Evolutionary conservation across 2,888 invertebrate genomes (phyloP).

Genomic region (Campoletis raptor): DNA sequence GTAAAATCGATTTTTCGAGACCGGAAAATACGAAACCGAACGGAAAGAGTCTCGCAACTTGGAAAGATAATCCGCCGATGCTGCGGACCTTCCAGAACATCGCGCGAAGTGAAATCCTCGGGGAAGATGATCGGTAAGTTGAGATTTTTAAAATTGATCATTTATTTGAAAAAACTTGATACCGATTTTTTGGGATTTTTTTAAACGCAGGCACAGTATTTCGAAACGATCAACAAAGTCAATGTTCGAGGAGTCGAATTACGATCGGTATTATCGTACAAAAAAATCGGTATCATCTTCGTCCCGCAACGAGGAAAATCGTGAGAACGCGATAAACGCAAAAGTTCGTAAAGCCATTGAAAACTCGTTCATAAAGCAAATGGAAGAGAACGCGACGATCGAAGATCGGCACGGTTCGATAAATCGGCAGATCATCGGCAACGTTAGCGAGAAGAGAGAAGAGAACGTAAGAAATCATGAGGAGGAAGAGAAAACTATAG

Average conservation of each 20-base stretch:
- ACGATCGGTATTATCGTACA: conserved; percentile 69
- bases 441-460: neutral
- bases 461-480: neutral
- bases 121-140: conserved; percentile 75
- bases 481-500: conserved; percentile 35
- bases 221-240: conserved; percentile 81
- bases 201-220: conserved; percentile 72
- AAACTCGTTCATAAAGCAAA: conserved; percentile 81
- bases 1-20: conserved; percentile 72
- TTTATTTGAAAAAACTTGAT: neutral
- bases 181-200: neutral
- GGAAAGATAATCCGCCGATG: conserved; percentile 79
- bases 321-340: conserved; percentile 75
- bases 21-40: conserved; percentile 49
- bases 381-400: conserved; percentile 79
- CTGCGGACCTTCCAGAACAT: conserved; percentile 76
- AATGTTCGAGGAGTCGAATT: conserved; percentile 79
- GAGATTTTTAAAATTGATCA: too few species aligned
- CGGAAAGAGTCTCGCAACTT: conserved; percentile 69
- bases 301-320: conserved; percentile 7
- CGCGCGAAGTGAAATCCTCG: conserved; percentile 81
- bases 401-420: conserved; percentile 56
- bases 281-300: conserved; percentile 58
- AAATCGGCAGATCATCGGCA: conserved; percentile 1
- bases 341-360: conserved; percentile 82